Evolutionary conservation across 1,140 invertebrate species (phyloP), one percentile per base, ranked within the genome.

Genomic region (Drosophila sp.): DNA sequence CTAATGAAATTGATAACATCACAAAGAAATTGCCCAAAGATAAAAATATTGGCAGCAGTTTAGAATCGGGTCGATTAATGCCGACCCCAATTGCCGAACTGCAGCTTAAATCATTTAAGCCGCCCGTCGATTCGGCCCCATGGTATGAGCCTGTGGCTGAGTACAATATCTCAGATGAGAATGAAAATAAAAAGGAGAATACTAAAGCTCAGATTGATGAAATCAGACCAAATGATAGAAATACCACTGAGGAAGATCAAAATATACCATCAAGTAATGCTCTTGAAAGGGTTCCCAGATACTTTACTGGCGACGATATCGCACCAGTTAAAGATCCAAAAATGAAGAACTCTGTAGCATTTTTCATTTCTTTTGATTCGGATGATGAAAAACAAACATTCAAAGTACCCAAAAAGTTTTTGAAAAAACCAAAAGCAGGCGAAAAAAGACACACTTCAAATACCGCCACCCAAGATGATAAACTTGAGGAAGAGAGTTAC

Each of bases 31-130:
- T 66, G 41, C 35, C 73, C 61, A 82, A 69, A 75, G 76, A 87
- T 30, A 86, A 83, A 71, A 68, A 70, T 32, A 66, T 60, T 60
- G 63, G 66, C 57, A 66, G 66, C 60, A 71, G 50, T 35, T 47
- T 44, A 32, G 56, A 61, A 64, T 86, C 82, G 35, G 69, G 70
- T 5, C 72, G 83, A 41, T 79, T 87, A 8, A 38, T 68, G 8
- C 65, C 74, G 33, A 70, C 55, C 47, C 83, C 83, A n/a, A 76
- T 87, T 65, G 83, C 83, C 29, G 83, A 87, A 38, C 47, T 87
- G 27, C 83, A 87, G 64, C 76, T 87, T 5, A 87, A 87, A 58
- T 87, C 83, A 10, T 87, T 81, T 54, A 83, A 77, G 60, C 41
- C 27, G 25, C 47, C 72, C 6, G 40, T 71, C 57, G 75, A 72